Conservation (phyloP, 2,888 invertebrate genomes). For the Drosophila nr. perissopoda region DNA sequence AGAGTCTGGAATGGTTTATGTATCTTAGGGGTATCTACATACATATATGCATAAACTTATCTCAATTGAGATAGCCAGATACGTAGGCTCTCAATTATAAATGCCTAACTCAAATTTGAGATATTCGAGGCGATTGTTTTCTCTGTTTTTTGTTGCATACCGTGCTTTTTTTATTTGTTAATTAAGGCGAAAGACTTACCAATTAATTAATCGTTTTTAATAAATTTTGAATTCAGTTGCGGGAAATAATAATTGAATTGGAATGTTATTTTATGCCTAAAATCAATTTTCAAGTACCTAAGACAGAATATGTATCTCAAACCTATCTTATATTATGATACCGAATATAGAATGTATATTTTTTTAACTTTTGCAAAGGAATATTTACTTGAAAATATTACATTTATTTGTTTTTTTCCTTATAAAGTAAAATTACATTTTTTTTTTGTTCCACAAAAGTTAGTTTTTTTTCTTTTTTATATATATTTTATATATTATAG, state of each 20-base stretch:
- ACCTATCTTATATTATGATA: neutral
- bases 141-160: neutral
- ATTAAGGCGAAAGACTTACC: neutral
- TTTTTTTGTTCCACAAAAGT: no score
- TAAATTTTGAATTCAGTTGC: neutral
- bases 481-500: no score
- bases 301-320: neutral
- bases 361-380: neutral
- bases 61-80: slow-evolving; percentile 6
- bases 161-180: neutral
- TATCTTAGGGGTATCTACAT: neutral
- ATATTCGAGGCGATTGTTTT: neutral
- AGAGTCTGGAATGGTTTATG: neutral
- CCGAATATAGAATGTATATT: neutral
- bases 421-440: no score
- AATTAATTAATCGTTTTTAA: neutral
- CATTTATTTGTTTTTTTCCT: neutral
- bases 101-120: slow-evolving; percentile 1
- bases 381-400: neutral
- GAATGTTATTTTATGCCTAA: neutral
- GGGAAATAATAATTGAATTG: neutral
- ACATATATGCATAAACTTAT: slow-evolving; percentile 14
- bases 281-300: no score
- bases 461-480: no score
- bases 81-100: neutral